Evolutionary conservation across 1,140 invertebrate genomes (phyloP), one percentile per base, ranked within the genome.

Genomic region (Theocolax elegans): DNA sequence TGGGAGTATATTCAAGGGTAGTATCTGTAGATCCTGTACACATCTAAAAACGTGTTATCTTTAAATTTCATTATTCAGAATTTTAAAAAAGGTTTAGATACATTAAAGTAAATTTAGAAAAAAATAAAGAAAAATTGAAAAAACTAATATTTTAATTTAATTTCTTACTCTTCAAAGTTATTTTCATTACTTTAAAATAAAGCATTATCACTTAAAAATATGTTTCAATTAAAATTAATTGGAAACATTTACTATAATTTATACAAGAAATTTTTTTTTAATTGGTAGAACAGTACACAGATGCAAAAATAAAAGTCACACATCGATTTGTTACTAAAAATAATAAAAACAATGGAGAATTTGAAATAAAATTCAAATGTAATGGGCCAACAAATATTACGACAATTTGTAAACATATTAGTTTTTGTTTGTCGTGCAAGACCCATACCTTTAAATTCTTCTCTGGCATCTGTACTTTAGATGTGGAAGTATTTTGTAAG

Each of bases 391-490:
- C 1, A 60, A 44, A 60, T 60, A 9, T 17, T 46, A 35, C n/a
- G 25, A 63, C 44, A 48, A 49, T 25, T 9, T 63, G 7, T 44
- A 42, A 21, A 58, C 8, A 2, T 10, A 35, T 40, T 17, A 3
- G 2, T 51, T 64, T 25, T 31, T 63, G 12, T 2, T 29, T 29
- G 23, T 49, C 23, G 40, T 23, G 13, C 31, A 25, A 51, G 35
- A 29, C 29, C 49, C 15, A 42, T 68, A 68, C 66, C 31, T 68
- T 68, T 12, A 74, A 8, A 44, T 29, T 62, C 46, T 75, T 77
- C n/a, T 77, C 80, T 12, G 68, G 35, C 13, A 67, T 48, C 25
- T 74, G 70, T 0, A 70, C 19, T 10, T 75, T 72, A 48, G 42
- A 48, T 59, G 53, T n/a, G 65, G 27, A 59, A 12, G 40, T 7